phyloP scores from a whole-genome alignment of 2,797 vertebrate species.

The Iguana delicatissima region DNA sequence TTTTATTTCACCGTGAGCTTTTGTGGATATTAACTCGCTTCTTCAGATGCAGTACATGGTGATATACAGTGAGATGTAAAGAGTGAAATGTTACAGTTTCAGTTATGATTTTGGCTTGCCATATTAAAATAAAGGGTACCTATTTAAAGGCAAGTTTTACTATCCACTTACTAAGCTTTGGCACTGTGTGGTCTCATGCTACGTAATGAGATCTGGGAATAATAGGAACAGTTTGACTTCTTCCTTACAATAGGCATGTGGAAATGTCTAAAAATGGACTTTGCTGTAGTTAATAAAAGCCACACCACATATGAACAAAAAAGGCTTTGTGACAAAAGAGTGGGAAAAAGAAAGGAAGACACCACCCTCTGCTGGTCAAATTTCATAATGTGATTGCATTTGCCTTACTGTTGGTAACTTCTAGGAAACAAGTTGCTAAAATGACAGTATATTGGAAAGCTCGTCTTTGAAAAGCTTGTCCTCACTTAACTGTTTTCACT shows the following conservation, averaged over 20 bases:
- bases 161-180: slow-evolving; percentile 55
- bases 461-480: background rate
- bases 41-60: too few relatives aligned
- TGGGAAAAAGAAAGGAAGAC: slow-evolving; percentile 51
- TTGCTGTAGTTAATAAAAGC: slow-evolving; percentile 66
- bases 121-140: slow-evolving; percentile 27
- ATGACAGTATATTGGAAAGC: background rate
- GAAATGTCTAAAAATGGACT: slow-evolving; percentile 72
- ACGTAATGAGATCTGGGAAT: slow-evolving; percentile 64
- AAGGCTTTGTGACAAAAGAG: slow-evolving; percentile 59
- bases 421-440: background rate
- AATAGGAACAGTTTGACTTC: slow-evolving; percentile 69
- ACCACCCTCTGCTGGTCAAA: slow-evolving; percentile 2
- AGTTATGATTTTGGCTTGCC: slow-evolving; percentile 61
- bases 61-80: too few relatives aligned
- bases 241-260: slow-evolving; percentile 67
- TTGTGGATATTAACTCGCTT: too few relatives aligned
- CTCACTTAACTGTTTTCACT: background rate
- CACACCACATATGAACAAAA: slow-evolving; percentile 51
- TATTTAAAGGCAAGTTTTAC: slow-evolving; percentile 57
- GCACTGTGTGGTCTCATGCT: slow-evolving; percentile 39
- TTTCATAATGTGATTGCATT: slow-evolving; percentile 43
- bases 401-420: slow-evolving; percentile 47
- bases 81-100: slow-evolving; percentile 26
- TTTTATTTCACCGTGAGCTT: too few relatives aligned